phyloP scores from a whole-genome alignment of 2,113 vertebrate genomes.

The Stictonetta naevosa region DNA sequence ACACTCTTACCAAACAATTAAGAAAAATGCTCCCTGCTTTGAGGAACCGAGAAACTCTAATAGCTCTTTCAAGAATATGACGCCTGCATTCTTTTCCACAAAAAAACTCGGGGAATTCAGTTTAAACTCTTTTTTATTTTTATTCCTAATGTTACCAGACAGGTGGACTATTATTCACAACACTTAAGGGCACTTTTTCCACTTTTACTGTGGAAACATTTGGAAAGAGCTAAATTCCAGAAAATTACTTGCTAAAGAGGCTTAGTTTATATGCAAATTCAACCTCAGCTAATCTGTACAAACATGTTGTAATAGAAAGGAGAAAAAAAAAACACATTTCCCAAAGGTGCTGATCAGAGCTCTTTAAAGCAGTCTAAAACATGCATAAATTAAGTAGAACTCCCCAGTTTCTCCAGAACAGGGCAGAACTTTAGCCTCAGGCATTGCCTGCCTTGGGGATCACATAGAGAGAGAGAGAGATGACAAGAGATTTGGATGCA shows the following conservation, averaged over 20 bases:
- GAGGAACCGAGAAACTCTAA: background rate
- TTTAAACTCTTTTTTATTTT: background rate
- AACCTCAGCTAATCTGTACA: background rate
- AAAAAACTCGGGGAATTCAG: background rate
- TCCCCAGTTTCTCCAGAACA: background rate
- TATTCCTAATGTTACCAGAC: background rate
- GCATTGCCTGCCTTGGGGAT: background rate
- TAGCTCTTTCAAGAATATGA: background rate
- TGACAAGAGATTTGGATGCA: background rate
- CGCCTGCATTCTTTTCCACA: background rate
- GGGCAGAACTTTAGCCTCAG: background rate
- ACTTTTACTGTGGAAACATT: background rate
- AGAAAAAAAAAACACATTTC: background rate
- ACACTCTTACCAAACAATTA: background rate
- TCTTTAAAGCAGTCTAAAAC: background rate
- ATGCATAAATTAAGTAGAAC: background rate
- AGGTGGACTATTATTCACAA: background rate
- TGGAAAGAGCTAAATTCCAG: background rate
- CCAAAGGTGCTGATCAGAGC: background rate
- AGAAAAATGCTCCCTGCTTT: background rate
- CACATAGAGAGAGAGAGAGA: background rate
- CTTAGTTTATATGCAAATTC: constrained; percentile 20
- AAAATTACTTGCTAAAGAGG: background rate
- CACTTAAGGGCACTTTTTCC: background rate
- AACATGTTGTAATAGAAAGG: background rate